These are phyloP conservation scores for Frankliniella fusca DNA, from an alignment of 2,888 invertebrate species.

Conservation along the genomic window DNA sequence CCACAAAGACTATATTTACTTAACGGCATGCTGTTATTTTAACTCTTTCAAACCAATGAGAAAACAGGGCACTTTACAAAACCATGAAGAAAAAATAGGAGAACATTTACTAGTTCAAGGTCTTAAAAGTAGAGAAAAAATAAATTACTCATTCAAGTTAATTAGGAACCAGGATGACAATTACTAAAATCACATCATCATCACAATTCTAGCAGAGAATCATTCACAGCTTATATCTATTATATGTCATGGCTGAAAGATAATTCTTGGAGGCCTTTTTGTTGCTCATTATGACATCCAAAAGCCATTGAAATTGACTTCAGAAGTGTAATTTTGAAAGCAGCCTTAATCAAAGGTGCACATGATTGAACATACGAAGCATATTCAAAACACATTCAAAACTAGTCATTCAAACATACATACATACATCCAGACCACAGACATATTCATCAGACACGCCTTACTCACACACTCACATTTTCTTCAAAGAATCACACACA, in stretches of 20 bases:
- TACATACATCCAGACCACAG: background rate
- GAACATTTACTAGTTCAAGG: background rate
- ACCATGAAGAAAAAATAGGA: background rate
- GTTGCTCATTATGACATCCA: background rate
- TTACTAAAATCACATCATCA: slow-evolving; percentile 1
- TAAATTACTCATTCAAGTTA: slow-evolving; percentile 1
- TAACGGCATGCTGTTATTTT: background rate
- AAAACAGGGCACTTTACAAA: background rate
- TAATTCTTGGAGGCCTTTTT: background rate
- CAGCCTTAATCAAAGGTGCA: background rate
- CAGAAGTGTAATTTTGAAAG: background rate
- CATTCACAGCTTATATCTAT: background rate
- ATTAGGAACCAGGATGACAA: slow-evolving; percentile 2
- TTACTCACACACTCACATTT: background rate
- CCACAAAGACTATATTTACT: background rate
- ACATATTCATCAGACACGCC: background rate
- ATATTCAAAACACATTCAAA: background rate
- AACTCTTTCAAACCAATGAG: background rate
- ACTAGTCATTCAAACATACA: background rate
- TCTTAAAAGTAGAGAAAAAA: background rate
- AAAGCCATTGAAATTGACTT: background rate
- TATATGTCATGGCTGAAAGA: slow-evolving; percentile 13
- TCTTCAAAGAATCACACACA: background rate
- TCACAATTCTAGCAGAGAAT: background rate
- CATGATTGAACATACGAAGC: background rate